A percentile compares a stretch with the other conserved stretches of the same genome.
Conservation (phyloP, 2,888 invertebrate species). For the Apamea monoglypha region DNA sequence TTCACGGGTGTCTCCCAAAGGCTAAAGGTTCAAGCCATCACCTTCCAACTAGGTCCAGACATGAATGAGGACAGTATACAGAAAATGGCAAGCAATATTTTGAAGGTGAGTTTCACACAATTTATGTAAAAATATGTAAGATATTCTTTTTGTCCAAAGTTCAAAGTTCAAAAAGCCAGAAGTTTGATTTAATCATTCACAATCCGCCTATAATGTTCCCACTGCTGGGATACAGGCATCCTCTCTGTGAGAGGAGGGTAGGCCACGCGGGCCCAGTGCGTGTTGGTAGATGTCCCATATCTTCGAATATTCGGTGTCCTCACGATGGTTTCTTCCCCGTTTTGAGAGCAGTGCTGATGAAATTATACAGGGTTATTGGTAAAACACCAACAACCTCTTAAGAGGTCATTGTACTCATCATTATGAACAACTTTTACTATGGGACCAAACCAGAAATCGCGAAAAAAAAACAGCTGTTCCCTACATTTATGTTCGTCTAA, state of each 20-base stretch:
- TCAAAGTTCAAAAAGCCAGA: not conserved
- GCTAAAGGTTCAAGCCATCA: constrained; percentile 73
- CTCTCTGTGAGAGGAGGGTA: not conserved
- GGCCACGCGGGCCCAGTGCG: not conserved
- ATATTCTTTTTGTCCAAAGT: not conserved
- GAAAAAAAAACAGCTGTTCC: no score
- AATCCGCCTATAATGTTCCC: not conserved
- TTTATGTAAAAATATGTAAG: not conserved
- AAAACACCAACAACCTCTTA: no score
- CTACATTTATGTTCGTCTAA: no score
- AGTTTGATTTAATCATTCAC: not conserved
- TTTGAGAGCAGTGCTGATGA: not conserved
- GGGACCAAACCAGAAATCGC: no score
- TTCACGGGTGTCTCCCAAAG: constrained; percentile 68
- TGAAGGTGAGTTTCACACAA: constrained; percentile 17
- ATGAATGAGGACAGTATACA: constrained; percentile 70
- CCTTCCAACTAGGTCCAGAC: constrained; percentile 75
- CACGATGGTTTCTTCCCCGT: not conserved
- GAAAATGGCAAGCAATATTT: constrained; percentile 69
- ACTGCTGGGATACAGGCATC: not conserved
- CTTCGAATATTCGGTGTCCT: not conserved
- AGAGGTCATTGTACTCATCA: no score
- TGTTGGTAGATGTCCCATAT: not conserved
- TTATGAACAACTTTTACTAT: no score
- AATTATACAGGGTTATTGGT: no score